A percentile compares a stretch with the other conserved stretches of the same genome.
Conservation (phyloP, 1,140 invertebrate species). For the Dendroctonus valens region DNA sequence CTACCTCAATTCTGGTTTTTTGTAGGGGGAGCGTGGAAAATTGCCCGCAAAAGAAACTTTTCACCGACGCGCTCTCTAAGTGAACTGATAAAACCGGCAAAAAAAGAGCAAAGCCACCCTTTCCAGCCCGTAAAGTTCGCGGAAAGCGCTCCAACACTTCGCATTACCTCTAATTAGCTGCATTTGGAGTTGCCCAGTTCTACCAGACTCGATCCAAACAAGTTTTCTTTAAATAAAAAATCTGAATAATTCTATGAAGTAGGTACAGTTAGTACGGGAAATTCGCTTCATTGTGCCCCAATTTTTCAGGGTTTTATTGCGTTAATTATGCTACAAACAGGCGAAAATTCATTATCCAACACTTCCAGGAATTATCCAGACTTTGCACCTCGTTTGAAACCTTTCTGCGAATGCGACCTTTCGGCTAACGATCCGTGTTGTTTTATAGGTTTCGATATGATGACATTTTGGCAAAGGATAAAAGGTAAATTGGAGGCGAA, state of each 20-base stretch:
- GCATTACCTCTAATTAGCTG: slow-evolving; percentile 1
- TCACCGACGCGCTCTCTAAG: slow-evolving; percentile 14
- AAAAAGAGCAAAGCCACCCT: slow-evolving; percentile 13
- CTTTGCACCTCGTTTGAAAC: slow-evolving; percentile 14
- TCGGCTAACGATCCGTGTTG: slow-evolving; percentile 31
- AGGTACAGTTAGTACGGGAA: not conserved
- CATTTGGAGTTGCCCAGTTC: slow-evolving; percentile 3
- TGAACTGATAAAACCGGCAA: slow-evolving; percentile 17
- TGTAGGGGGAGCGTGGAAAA: not conserved
- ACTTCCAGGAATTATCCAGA: not conserved
- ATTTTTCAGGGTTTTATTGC: not conserved
- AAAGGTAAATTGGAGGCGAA: slow-evolving; percentile 21
- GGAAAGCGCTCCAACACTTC: not conserved
- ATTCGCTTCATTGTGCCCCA: not conserved
- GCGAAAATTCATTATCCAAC: not conserved
- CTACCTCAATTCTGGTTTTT: not conserved
- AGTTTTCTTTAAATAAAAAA: not conserved
- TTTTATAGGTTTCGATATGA: slow-evolving; percentile 18
- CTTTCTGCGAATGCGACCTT: slow-evolving; percentile 22
- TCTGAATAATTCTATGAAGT: not conserved
- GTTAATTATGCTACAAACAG: not conserved
- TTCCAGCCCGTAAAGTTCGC: slow-evolving; percentile 20
- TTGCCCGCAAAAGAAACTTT: slow-evolving; percentile 10
- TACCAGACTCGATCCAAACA: not conserved
- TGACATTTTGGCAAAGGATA: slow-evolving; percentile 24